Evolutionary conservation across 1,140 invertebrate species (phyloP), one percentile per base, ranked within the genome.

Genomic region (Drosophila rhopaloa): DNA sequence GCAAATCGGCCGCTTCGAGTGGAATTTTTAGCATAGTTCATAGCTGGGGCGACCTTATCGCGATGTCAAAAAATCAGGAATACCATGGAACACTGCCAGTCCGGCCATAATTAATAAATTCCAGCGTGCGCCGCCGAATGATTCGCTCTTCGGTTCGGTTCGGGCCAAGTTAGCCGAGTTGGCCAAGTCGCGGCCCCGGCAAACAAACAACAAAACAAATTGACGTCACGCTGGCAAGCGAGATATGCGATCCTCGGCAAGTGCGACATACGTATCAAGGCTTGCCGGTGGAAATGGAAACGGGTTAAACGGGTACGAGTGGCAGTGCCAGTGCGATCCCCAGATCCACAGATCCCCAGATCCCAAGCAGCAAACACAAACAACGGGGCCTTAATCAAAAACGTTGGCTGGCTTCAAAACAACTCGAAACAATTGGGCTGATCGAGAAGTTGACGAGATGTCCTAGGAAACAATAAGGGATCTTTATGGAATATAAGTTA

Each of bases 61-160:
- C 14, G 43, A 55, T 37, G 60, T 72, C 67, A 62, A 43, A 38
- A 47, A 43, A 46, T 11, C 53, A 60, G 37, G 67, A 75, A 70
- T 77, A 38, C 44, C 76, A 53, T 76, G 61, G 48, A 40, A 53
- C 40, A 27, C 51, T 29, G 37, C 27, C 29, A 40, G 46, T 57
- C 59, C 70, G 70, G 57, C 67, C 71, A 86, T 86, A 88, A 88
- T 89, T 88, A 84, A 89, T 89, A 89, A 89, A 88, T 88, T 88
- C 83, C 83, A 88, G 83, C 83, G 83, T 88, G 80, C 84, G 83
- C 83, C 80, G 63, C 63, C 43, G 76, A 66, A 51, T 79, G 71
- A 81, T 60, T 79, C 66, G 48, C 47, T 29, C 47, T 50, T 43
- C 38, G 61, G 47, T 50, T 43, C 38, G 61, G 47, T 57, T 74